These are phyloP conservation scores for Aphis gossypii DNA, from an alignment of 1,140 invertebrate genomes.

Conservation along the genomic window DNA sequence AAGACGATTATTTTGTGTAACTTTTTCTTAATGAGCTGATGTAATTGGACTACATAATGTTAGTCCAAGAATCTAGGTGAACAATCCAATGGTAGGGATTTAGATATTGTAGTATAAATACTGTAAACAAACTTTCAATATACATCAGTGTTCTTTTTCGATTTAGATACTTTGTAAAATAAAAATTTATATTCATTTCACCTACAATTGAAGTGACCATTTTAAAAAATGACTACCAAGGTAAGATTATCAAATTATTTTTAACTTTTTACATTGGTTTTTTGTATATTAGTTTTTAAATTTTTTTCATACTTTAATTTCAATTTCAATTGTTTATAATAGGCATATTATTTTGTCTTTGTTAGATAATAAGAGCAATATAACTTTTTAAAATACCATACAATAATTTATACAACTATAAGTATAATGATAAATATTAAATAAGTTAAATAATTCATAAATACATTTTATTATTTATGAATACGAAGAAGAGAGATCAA, in stretches of 20 bases:
- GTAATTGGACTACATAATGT: neutral
- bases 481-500: neutral
- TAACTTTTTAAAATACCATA: neutral
- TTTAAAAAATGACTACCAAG: neutral
- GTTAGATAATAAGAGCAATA: neutral
- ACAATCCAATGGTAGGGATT: neutral
- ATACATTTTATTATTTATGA: neutral
- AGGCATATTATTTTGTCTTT: neutral
- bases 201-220: neutral
- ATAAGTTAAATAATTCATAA: neutral
- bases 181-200: neutral
- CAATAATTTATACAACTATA: neutral
- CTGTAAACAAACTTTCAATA: neutral
- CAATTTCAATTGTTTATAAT: neutral
- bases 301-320: neutral
- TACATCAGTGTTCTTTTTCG: neutral
- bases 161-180: neutral
- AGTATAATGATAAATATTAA: neutral
- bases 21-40: neutral
- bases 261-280: neutral
- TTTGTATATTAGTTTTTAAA: neutral
- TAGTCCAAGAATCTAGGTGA: neutral
- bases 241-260: neutral
- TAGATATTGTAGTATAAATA: neutral
- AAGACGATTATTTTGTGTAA: neutral